Percentiles rank a stretch among this genome's conserved stretches.
Evolutionary conservation across 1,140 invertebrate species (phyloP).

Genomic region (Drosophila suzukii): DNA sequence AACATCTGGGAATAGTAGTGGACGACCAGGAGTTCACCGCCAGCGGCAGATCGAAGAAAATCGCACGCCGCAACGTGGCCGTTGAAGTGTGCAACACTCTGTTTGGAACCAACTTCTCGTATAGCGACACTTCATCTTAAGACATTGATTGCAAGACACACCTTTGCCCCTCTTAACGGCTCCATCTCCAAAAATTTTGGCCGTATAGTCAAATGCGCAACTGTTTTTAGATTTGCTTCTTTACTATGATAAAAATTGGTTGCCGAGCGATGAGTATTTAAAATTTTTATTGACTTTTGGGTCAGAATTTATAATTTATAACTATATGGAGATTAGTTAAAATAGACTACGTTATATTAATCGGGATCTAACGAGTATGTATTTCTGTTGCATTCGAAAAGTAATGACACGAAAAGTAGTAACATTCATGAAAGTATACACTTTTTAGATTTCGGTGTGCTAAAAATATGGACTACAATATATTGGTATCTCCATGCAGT

Average conservation of each 20-base stretch:
- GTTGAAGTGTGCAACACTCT: conserved; percentile 85
- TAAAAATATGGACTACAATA: too few species aligned
- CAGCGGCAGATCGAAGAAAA: conserved; percentile 85
- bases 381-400: too few species aligned
- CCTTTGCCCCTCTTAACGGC: conserved; percentile 4
- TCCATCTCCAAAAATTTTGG: neutral
- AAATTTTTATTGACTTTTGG: neutral
- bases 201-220: conserved; percentile 6
- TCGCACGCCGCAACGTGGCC: conserved; percentile 85
- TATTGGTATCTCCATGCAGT: too few species aligned
- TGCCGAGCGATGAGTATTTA: neutral
- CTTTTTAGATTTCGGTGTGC: too few species aligned
- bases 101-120: conserved; percentile 82
- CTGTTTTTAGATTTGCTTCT: neutral
- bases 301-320: too few species aligned
- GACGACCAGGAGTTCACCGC: conserved; percentile 85
- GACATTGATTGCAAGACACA: neutral
- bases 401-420: too few species aligned
- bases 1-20: conserved; percentile 85
- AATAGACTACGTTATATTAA: too few species aligned
- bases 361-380: too few species aligned
- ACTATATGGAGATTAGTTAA: too few species aligned
- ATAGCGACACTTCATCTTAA: conserved; percentile 40
- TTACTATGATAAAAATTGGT: neutral
- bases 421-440: too few species aligned